Percentiles rank a stretch among this genome's conserved stretches.
Evolutionary conservation across 1,140 invertebrate species (phyloP).

Genomic region (Lepidurus apus): DNA sequence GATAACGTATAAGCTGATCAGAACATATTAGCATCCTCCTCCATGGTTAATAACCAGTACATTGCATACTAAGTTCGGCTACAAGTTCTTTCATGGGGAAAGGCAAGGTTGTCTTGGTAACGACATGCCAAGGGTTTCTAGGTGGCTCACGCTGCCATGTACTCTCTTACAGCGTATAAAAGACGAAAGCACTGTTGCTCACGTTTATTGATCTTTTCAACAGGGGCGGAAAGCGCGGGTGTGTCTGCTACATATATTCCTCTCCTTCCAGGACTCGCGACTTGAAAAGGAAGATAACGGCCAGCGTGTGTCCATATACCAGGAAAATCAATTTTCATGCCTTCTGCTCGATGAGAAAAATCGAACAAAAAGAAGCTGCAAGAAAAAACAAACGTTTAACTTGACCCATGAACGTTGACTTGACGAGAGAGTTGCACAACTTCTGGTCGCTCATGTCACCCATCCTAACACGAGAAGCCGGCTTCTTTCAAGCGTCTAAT

Average conservation of each 20-base stretch:
- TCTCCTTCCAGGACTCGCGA: neutral
- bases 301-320: neutral
- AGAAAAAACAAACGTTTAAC: too few species aligned
- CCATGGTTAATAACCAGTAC: too few species aligned
- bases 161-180: constrained; percentile 22
- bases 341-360: neutral
- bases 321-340: neutral
- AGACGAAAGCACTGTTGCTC: neutral
- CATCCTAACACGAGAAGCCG: too few species aligned
- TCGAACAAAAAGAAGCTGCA: too few species aligned
- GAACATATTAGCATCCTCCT: too few species aligned
- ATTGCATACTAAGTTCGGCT: too few species aligned
- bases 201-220: constrained; percentile 11
- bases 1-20: too few species aligned
- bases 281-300: neutral
- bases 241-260: neutral
- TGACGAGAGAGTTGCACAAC: too few species aligned
- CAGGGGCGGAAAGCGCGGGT: neutral
- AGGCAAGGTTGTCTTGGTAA: neutral
- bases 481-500: too few species aligned
- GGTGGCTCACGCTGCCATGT: constrained; percentile 32
- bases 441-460: too few species aligned
- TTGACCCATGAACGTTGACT: too few species aligned
- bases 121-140: neutral
- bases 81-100: neutral